A percentile compares a stretch with the other conserved stretches of the same genome.
These are phyloP conservation scores for Odontamblyopus rebecca DNA, from an alignment of 2,797 vertebrate genomes.

Conservation along the genomic window DNA sequence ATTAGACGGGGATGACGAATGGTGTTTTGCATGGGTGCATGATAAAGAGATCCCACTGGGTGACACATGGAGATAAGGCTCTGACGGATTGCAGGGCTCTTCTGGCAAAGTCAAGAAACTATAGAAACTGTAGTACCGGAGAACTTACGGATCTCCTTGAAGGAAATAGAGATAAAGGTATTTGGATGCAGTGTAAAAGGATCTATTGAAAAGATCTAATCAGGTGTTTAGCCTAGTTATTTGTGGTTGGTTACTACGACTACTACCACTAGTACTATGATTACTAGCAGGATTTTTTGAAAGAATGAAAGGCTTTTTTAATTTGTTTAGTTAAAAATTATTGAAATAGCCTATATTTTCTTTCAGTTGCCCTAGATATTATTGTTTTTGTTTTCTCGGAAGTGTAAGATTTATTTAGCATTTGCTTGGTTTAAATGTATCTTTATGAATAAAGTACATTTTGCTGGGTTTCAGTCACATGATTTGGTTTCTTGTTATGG, in stretches of 20 bases:
- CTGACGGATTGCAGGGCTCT: conserved; percentile 75
- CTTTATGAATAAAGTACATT: not conserved
- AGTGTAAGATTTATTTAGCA: not conserved
- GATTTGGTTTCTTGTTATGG: not conserved
- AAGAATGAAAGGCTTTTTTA: not conserved
- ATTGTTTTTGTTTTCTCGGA: conserved; percentile 3
- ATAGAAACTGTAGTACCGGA: conserved; percentile 46
- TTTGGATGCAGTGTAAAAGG: conserved; percentile 24
- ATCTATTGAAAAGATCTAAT: conserved; percentile 45
- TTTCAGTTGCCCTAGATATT: too few species aligned
- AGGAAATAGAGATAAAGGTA: conserved; percentile 44
- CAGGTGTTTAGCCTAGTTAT: conserved; percentile 27
- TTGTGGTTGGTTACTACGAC: not conserved
- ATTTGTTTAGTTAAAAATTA: too few species aligned
- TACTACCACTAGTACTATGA: not conserved
- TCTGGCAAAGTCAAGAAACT: conserved; percentile 76
- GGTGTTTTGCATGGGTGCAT: conserved; percentile 82
- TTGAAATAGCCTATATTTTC: too few species aligned
- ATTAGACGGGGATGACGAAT: conserved; percentile 78
- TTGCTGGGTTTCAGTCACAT: not conserved
- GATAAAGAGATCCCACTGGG: conserved; percentile 76
- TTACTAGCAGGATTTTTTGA: conserved; percentile 3
- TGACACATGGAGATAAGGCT: conserved; percentile 75
- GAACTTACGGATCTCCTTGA: conserved; percentile 55
- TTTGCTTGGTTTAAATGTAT: not conserved